Evolutionary conservation across 2,113 vertebrate genomes (phyloP).

Genomic region (Psittacus erithacus): DNA sequence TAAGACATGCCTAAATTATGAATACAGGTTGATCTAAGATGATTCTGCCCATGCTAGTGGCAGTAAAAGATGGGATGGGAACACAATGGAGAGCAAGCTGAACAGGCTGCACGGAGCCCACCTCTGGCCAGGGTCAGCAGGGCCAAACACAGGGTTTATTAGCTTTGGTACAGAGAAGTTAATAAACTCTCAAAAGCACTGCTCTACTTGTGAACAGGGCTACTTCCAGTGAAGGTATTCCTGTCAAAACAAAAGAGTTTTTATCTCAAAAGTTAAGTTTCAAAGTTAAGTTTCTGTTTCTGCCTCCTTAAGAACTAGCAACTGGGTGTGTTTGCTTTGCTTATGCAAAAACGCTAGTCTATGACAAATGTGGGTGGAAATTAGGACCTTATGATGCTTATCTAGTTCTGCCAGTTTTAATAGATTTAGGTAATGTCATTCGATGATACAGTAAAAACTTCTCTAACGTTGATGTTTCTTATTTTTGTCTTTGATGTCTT

Average conservation of each 20-base stretch:
- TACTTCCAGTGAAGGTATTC: neutral
- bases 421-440: neutral
- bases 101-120: neutral
- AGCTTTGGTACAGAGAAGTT: neutral
- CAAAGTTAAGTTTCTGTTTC: neutral
- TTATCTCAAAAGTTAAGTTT: neutral
- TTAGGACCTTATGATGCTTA: neutral
- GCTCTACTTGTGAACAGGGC: neutral
- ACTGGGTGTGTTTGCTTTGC: neutral
- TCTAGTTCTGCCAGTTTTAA: neutral
- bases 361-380: neutral
- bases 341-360: neutral
- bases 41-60: neutral
- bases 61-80: neutral
- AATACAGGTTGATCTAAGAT: neutral
- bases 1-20: neutral
- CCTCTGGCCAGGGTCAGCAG: neutral
- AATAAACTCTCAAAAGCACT: neutral
- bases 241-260: neutral
- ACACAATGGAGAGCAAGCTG: neutral
- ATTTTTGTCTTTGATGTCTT: neutral
- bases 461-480: accelerated
- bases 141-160: neutral
- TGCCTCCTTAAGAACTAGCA: neutral
- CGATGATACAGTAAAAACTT: neutral